These are phyloP conservation scores for Dasypogon diadema DNA, from an alignment of 2,888 invertebrate species.

Conservation along the genomic window DNA sequence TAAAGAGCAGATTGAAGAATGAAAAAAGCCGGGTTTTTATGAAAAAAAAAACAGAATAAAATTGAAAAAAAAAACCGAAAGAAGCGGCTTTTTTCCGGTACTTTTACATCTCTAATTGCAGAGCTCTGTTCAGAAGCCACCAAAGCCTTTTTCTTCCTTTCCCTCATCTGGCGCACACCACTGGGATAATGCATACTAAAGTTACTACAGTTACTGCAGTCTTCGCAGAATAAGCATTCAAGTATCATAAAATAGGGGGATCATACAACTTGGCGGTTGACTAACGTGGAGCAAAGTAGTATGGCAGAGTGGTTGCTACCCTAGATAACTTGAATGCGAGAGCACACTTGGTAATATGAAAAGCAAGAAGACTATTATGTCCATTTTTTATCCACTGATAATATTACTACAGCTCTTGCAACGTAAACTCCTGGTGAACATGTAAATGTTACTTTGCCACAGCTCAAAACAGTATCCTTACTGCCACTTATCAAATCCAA, in stretches of 20 bases:
- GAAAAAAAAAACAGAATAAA: too few relatives aligned
- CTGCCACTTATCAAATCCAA: slow-evolving; percentile 56
- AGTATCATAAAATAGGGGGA: slow-evolving; percentile 45
- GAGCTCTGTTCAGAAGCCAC: not conserved
- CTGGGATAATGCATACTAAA: slow-evolving; percentile 23
- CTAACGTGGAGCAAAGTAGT: slow-evolving; percentile 40
- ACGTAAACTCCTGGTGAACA: not conserved
- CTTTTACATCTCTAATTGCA: not conserved
- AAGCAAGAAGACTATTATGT: slow-evolving; percentile 31
- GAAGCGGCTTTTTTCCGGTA: too few relatives aligned
- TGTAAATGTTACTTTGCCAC: not conserved
- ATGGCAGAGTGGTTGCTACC: slow-evolving; percentile 5
- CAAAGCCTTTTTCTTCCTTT: not conserved
- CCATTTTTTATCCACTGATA: slow-evolving; percentile 38
- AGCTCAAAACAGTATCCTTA: slow-evolving; percentile 50
- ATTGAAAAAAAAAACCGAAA: too few relatives aligned
- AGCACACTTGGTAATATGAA: slow-evolving; percentile 33
- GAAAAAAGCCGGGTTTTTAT: too few relatives aligned
- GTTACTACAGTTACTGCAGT: slow-evolving; percentile 38
- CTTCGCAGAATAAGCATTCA: slow-evolving; percentile 34
- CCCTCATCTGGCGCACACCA: slow-evolving; percentile 14
- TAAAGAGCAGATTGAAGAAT: too few relatives aligned
- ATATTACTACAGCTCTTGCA: slow-evolving; percentile 15
- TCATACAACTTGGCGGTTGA: slow-evolving; percentile 49
- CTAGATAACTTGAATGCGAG: slow-evolving; percentile 46